Percentiles rank a stretch among this genome's conserved stretches.
phyloP scores from a whole-genome alignment of 1,140 invertebrate species.

The Wasmannia auropunctata region DNA sequence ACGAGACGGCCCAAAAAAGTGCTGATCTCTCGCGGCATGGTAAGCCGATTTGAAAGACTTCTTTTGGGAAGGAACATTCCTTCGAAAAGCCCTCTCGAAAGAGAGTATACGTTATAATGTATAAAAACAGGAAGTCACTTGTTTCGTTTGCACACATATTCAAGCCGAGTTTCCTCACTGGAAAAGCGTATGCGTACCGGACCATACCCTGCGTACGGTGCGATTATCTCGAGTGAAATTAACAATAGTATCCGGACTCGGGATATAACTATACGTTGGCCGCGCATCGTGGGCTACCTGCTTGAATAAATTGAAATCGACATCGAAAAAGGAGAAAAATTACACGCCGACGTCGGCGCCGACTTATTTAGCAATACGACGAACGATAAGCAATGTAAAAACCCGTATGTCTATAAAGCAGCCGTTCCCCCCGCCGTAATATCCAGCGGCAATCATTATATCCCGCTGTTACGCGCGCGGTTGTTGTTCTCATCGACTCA shows the following conservation, averaged over 20 bases:
- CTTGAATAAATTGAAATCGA: constrained; percentile 52
- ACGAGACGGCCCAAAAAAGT: neutral
- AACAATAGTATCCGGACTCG: constrained; percentile 7
- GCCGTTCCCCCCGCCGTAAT: constrained; percentile 2
- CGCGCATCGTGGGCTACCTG: constrained; percentile 22
- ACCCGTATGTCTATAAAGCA: constrained; percentile 29
- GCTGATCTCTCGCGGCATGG: neutral
- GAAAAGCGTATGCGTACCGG: constrained; percentile 20
- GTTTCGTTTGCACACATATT: neutral
- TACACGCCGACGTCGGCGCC: constrained; percentile 36
- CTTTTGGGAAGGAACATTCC: neutral
- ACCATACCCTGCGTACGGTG: constrained; percentile 14
- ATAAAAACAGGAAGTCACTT: neutral
- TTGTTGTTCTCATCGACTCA: constrained; percentile 46
- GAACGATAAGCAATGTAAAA: constrained; percentile 21
- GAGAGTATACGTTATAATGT: neutral
- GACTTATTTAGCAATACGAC: constrained; percentile 40
- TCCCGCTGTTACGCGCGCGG: constrained; percentile 10
- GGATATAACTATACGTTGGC: neutral
- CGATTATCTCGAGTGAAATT: neutral
- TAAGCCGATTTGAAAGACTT: neutral
- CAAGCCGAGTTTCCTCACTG: neutral
- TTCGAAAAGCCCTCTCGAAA: neutral
- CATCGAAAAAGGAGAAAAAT: constrained; percentile 1
- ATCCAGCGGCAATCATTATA: constrained; percentile 37